Evolutionary conservation across 1,140 invertebrate species (phyloP), one percentile per base, ranked within the genome.

Genomic region (Polyergus mexicanus): DNA sequence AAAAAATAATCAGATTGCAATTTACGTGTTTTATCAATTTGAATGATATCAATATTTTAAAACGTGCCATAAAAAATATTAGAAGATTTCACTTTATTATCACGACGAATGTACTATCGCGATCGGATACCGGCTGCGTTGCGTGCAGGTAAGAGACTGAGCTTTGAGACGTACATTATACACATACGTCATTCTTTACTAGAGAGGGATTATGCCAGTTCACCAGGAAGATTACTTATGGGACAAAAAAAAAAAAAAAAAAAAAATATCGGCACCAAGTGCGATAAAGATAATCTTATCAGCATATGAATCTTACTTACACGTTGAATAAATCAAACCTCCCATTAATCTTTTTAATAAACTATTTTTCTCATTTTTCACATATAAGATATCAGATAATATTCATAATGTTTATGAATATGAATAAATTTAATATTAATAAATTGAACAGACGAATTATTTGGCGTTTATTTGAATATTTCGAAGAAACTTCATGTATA

Each of bases 261-360:
- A n/a, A n/a, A n/a, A n/a, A n/a, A 44, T 22, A 28, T 13, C 19
- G 7, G n/a, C 35, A n/a, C 25, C n/a, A 0, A 44, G 0, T 22
- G 13, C 13, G 75, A 86, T 86, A 89, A 58, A 5, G 16, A 41
- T 32, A 83, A 89, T 88, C 87, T 89, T 89, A 89, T 89, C 88
- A 2, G 2, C 5, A 35, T 72, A n/a, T 80, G 35, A 11, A 35
- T 69, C 22, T 3, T 25, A 69, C 4, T 7, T 58, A 38, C 7
- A 28, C 1, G 19, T 60, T n/a, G 6, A 35, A 62, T 32, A 74
- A 58, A 22, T 72, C 66, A 71, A 41, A 60, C 13, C 8, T 22
- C 1, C 44, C 25, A 44, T 32, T 58, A 83, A 72, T 81, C 13
- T 44, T 47, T n/a, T 74, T 56, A 60, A 68, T 60, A 0, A 47